Percentiles rank a stretch among this genome's conserved stretches.
Evolutionary conservation across 1,140 invertebrate species (phyloP).

Genomic region (Nomia melanderi): DNA sequence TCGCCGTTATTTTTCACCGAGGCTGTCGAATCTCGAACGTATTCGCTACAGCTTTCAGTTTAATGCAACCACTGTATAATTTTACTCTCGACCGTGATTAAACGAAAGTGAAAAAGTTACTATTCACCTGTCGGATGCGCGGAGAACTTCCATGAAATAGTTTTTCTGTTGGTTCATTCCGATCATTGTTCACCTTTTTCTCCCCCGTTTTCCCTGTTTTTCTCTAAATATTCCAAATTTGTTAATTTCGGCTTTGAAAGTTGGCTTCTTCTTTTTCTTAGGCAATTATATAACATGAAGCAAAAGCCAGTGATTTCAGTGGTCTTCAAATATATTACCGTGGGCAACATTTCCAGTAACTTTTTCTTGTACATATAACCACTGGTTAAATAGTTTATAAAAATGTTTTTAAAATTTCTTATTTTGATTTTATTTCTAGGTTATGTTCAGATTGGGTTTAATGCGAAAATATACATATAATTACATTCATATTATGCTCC

Average conservation of each 20-base stretch:
- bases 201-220: neutral
- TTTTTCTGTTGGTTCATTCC: slow-evolving; percentile 12
- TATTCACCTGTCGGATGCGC: neutral
- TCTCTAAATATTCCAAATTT: neutral
- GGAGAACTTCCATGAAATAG: slow-evolving; percentile 16
- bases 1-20: slow-evolving; percentile 38
- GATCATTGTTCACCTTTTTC: neutral
- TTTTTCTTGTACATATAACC: too few species aligned
- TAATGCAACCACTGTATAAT: slow-evolving; percentile 26
- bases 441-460: too few species aligned
- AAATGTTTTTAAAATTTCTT: too few species aligned
- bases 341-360: too few species aligned
- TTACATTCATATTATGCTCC: too few species aligned
- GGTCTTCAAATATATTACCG: too few species aligned
- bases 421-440: too few species aligned
- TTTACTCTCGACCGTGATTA: neutral
- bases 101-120: slow-evolving; percentile 19
- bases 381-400: too few species aligned
- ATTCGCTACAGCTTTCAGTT: neutral
- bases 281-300: too few species aligned
- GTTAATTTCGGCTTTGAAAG: slow-evolving; percentile 11
- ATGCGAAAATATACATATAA: too few species aligned
- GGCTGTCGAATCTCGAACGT: slow-evolving; percentile 23
- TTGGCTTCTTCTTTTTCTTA: neutral
- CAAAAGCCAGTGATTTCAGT: too few species aligned